Conservation (phyloP, 2,113 vertebrate species). For the Azemiops feae region DNA sequence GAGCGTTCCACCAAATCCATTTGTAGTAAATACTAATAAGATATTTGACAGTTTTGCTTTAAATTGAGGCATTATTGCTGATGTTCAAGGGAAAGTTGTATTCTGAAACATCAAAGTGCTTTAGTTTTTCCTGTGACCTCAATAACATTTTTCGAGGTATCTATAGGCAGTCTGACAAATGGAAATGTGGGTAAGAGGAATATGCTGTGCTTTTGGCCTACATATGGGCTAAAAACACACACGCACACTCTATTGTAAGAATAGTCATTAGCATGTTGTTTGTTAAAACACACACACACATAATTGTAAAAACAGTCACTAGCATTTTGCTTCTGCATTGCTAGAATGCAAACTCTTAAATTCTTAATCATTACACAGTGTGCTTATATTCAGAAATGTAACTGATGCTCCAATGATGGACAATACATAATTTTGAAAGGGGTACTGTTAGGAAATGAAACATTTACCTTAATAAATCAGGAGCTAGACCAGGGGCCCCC, state of each 20-base stretch:
- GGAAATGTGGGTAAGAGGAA: neutral
- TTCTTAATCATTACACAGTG: neutral
- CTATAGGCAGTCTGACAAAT: conserved; percentile 2
- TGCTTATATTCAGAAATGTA: neutral
- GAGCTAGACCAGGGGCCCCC: neutral
- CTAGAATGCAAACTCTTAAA: neutral
- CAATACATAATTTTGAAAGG: neutral
- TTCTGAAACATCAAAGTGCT: conserved; percentile 20
- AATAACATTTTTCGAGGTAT: neutral
- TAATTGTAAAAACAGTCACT: conserved; percentile 17
- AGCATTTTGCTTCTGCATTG: conserved; percentile 10
- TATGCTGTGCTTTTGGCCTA: conserved; percentile 30
- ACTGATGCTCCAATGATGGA: neutral
- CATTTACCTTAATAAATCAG: neutral
- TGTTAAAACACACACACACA: neutral
- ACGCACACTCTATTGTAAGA: neutral
- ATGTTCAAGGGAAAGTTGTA: conserved; percentile 32
- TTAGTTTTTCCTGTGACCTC: conserved; percentile 22
- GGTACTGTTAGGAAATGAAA: neutral
- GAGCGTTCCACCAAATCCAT: neutral
- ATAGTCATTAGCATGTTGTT: neutral
- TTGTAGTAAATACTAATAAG: conserved; percentile 28
- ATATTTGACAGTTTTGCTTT: conserved; percentile 19
- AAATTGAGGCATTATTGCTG: conserved; percentile 12
- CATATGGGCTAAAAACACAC: neutral